These are phyloP conservation scores for Ibidorhyncha struthersii DNA, from an alignment of 2,113 vertebrate genomes.

Conservation along the genomic window DNA sequence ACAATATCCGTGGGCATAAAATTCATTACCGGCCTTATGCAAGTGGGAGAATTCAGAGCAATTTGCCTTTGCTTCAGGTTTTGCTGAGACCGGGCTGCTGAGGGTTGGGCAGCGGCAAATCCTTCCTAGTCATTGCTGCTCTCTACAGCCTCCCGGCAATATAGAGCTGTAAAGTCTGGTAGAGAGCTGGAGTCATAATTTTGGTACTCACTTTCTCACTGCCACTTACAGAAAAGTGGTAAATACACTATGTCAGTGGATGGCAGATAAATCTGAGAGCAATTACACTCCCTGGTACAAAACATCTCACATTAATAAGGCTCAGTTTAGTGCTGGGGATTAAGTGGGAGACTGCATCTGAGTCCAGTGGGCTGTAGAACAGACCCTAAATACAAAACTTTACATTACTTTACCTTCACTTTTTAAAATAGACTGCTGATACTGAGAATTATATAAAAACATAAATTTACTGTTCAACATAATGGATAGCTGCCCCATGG, in stretches of 20 bases:
- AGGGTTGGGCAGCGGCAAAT: not conserved
- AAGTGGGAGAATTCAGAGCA: not conserved
- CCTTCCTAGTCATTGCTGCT: not conserved
- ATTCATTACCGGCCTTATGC: not conserved
- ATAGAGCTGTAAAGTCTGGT: not conserved
- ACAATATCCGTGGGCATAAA: accelerated
- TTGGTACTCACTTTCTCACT: not conserved
- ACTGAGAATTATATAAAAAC: not conserved
- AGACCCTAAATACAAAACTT: not conserved
- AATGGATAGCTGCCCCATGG: not conserved
- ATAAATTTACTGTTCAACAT: not conserved
- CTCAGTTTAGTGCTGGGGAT: not conserved
- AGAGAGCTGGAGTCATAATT: not conserved
- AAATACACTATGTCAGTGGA: not conserved
- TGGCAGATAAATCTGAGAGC: not conserved
- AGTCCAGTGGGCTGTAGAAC: not conserved
- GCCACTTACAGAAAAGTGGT: not conserved
- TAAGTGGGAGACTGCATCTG: not conserved
- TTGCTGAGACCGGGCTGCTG: not conserved
- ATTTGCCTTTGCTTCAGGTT: not conserved
- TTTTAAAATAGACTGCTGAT: not conserved
- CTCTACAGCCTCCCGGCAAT: accelerated
- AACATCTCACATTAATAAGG: not conserved
- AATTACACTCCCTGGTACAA: not conserved
- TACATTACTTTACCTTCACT: not conserved